Base-by-base conservation (phyloP, 2,888 invertebrate species). In the Pogonocherus hispidulus region DNA sequence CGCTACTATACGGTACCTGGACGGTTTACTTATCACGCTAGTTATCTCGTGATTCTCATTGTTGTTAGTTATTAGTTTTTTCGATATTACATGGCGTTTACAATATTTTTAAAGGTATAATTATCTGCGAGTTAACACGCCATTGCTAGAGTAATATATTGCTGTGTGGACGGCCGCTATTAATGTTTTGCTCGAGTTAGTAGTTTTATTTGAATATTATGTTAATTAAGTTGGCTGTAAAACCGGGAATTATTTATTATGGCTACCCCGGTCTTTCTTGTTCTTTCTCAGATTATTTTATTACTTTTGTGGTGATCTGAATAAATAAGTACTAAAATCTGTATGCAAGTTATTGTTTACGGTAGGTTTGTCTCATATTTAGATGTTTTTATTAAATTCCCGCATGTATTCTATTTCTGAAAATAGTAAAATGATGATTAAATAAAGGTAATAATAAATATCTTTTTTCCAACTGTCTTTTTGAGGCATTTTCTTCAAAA, bases 11-110 rank as follows among this genome's bases (percentile, higher is more conserved):
- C 11, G 3, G 32, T 5, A 27, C 6, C 18, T 18, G 19, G 20
- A 19, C 8, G 9, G 16, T 47, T 18, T 35, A 2, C 35, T 55
- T 35, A 55, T 55, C 32, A 16, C 18, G 1, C 19, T 19, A 14
- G 16, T 18, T 8, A 55, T 37, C 55, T 32, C 35, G 19, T 18
- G 11, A 32, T 18, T 23, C 52, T 27, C n/a, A n/a, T n/a, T n/a
- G n/a, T 27, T 52, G 27, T 32, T 55, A 47, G 20, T 47, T 47
- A 47, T 47, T 47, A 47, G 16, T 41, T 41, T 41, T 41, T 41
- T 41, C 41, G n/a, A n/a, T 41, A n/a, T 52, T 52, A 52, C 52
- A 52, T 19, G 52, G 11, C 19, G 16, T 32, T 52, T 52, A 52
- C 52, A 35, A 52, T 35, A 52, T 52, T 52, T 52, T 18, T 52